Percentiles rank a stretch among this genome's conserved stretches.
phyloP scores from a whole-genome alignment of 2,888 invertebrate genomes.

The Bembecia ichneumoniformis region DNA sequence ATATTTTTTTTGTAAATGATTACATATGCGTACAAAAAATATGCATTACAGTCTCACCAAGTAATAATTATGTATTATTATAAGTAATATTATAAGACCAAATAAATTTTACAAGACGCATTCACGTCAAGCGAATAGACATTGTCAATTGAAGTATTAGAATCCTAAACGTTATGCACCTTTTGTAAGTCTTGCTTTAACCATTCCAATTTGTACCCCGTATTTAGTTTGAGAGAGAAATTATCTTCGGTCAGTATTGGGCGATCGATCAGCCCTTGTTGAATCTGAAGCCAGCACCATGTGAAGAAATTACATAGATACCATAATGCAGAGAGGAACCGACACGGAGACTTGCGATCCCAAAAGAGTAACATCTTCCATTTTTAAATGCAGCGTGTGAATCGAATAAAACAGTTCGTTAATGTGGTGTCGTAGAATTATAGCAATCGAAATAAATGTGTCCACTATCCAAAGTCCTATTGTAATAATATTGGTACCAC shows the following conservation, averaged over 20 bases:
- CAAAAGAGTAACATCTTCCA: not conserved
- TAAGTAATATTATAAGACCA: too few species aligned
- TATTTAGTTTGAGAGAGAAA: not conserved
- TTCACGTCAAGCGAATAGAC: too few species aligned
- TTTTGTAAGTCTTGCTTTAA: conserved; percentile 8
- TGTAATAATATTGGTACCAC: too few species aligned
- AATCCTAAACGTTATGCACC: conserved; percentile 1
- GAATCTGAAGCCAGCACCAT: conserved; percentile 8
- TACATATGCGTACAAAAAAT: too few species aligned
- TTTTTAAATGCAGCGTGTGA: not conserved
- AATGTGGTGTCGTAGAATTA: not conserved
- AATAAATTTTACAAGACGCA: too few species aligned
- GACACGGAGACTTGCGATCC: not conserved
- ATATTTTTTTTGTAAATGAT: too few species aligned
- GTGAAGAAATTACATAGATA: conserved; percentile 2
- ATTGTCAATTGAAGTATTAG: not conserved
- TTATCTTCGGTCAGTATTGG: not conserved
- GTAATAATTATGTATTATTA: too few species aligned
- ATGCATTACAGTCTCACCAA: too few species aligned
- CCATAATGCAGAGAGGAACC: not conserved
- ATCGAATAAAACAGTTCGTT: not conserved
- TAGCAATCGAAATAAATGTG: too few species aligned
- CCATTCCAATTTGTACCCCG: conserved; percentile 8
- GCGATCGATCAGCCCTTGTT: not conserved
- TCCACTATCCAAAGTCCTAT: too few species aligned